phyloP scores from a whole-genome alignment of 1,140 invertebrate species.

The Nasonia giraulti region DNA sequence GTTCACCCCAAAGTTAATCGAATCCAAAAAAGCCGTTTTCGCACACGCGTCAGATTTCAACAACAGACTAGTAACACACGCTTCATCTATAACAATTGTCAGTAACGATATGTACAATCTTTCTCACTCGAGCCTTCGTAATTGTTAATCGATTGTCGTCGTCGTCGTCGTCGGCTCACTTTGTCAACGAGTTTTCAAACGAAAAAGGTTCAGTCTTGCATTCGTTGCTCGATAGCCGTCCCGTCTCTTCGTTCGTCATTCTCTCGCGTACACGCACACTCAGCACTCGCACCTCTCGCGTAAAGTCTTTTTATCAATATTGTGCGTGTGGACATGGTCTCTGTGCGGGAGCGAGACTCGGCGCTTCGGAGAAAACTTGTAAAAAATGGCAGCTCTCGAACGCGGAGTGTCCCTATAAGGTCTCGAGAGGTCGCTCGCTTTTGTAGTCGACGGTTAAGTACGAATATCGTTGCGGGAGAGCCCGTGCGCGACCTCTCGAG shows the following conservation, averaged over 20 bases:
- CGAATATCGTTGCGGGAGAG: not conserved
- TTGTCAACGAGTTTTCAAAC: constrained; percentile 12
- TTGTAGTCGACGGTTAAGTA: not conserved
- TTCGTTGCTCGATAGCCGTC: constrained; percentile 29
- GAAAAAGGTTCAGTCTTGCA: constrained; percentile 38
- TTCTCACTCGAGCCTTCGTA: constrained; percentile 41
- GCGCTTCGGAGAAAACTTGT: not conserved
- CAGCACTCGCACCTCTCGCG: not conserved
- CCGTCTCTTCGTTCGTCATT: not conserved
- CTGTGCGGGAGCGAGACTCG: not conserved
- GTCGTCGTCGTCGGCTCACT: not conserved
- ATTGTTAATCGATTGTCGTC: not conserved
- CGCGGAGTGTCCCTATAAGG: too few relatives aligned
- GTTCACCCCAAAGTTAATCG: not conserved
- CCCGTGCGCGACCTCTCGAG: too few relatives aligned
- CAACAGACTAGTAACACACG: constrained; percentile 41
- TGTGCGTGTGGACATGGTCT: not conserved
- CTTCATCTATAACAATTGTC: constrained; percentile 22
- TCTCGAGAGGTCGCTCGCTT: not conserved
- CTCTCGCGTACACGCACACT: not conserved
- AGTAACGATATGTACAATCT: constrained; percentile 12
- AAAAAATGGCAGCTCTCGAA: too few relatives aligned
- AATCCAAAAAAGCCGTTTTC: not conserved
- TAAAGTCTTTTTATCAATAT: not conserved
- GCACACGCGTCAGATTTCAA: constrained; percentile 16